These are phyloP conservation scores for Onychomys torridus DNA, from an alignment of 2,797 vertebrate genomes.

Conservation along the genomic window DNA sequence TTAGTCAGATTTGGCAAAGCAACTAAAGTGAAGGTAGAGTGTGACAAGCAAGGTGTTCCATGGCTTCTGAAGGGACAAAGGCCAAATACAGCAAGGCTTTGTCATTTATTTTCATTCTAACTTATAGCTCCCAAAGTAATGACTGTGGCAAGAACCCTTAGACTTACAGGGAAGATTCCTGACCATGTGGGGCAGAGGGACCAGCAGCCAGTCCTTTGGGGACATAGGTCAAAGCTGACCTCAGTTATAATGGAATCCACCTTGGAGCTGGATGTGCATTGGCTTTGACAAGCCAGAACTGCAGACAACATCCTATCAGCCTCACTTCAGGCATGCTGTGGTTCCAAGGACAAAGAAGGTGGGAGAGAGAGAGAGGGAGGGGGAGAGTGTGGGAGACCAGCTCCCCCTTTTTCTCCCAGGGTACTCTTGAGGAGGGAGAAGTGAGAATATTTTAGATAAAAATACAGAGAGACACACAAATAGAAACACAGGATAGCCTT, in stretches of 20 bases:
- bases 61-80: not conserved
- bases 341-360: not conserved
- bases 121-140: not conserved
- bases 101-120: not conserved
- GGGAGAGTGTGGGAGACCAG: too few relatives aligned
- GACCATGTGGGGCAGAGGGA: not conserved
- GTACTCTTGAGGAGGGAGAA: too few relatives aligned
- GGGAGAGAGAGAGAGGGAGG: not conserved
- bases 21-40: not conserved
- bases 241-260: not conserved
- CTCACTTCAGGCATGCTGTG: not conserved
- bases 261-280: not conserved
- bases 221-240: not conserved
- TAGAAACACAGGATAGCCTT: too few relatives aligned
- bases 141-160: not conserved
- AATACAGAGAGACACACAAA: too few relatives aligned
- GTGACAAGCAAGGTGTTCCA: not conserved
- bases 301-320: fast-evolving
- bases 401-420: too few relatives aligned
- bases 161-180: not conserved
- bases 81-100: not conserved
- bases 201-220: not conserved
- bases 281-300: not conserved
- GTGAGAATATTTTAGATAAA: too few relatives aligned
- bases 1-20: not conserved